These are phyloP conservation scores for Archocentrus centrarchus DNA, from an alignment of 2,113 vertebrate genomes.

Conservation along the genomic window DNA sequence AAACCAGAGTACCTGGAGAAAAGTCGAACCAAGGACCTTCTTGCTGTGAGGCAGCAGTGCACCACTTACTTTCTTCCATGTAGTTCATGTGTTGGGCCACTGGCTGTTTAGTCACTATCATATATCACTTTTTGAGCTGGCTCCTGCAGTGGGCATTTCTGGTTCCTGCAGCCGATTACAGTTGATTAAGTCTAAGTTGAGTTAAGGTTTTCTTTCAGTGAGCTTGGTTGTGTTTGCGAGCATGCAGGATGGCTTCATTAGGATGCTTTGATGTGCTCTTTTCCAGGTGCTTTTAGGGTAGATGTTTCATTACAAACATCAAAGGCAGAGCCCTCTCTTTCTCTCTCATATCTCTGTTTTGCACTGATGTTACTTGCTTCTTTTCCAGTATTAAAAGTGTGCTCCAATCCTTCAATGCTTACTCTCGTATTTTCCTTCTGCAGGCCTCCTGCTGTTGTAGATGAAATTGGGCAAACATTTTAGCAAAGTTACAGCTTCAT, in stretches of 20 bases:
- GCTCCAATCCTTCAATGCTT: background rate
- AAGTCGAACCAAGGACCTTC: too few relatives aligned
- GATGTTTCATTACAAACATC: conserved; percentile 48
- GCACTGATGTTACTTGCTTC: background rate
- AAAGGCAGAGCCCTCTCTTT: conserved; percentile 11
- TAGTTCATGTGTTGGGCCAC: too few relatives aligned
- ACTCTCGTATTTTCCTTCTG: background rate
- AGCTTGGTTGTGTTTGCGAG: background rate
- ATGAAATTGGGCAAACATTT: background rate
- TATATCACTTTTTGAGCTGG: background rate
- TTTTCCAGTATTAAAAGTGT: background rate
- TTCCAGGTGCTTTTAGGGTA: conserved; percentile 42
- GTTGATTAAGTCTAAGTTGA: conserved; percentile 19
- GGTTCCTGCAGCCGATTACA: background rate
- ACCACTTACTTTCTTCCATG: too few relatives aligned
- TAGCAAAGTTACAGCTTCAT: background rate
- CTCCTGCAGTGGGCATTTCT: background rate
- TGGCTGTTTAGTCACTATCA: too few relatives aligned
- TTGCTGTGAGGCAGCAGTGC: too few relatives aligned
- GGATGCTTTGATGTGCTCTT: conserved; percentile 45
- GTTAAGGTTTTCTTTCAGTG: background rate
- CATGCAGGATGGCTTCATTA: conserved; percentile 26
- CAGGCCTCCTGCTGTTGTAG: background rate
- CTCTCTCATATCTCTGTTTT: background rate
- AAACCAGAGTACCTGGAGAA: too few relatives aligned